Evolutionary conservation across 1,140 invertebrate species (phyloP), one percentile per base, ranked within the genome.

Genomic region (Drosophila paulistorum): DNA sequence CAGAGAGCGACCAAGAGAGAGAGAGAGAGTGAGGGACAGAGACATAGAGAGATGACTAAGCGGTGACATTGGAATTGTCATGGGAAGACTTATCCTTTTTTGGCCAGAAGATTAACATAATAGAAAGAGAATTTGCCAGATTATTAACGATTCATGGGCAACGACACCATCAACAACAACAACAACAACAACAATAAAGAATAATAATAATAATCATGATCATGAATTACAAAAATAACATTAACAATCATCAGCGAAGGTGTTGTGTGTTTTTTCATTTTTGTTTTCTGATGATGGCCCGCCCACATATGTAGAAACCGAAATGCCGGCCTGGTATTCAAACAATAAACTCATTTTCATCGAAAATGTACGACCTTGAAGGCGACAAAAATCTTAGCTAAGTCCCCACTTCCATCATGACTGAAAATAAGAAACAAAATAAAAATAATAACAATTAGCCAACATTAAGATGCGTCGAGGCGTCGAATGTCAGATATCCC

Each of bases 261-360:
- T 85, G 81, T 74, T 83, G 71, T 83, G 71, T 79, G 58, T 23
- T 76, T 30, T 54, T 63, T 23, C 14, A 35, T 58, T 60, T 74
- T 79, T 71, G 54, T 23, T 70, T 58, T 23, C 2, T 23, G 30
- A 71, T 20, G 54, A 65, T 68, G 70, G 63, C 77, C 68, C 84
- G 71, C 80, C 84, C 79, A 83, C 84, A 45, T 14, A 48, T 17
- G 9, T 9, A 20, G 2, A 48, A 17, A 23, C 55, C 30, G 26
- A 30, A 60, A 39, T 66, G 17, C 41, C 63, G 55, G 65, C 64
- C 42, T 17, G 57, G 33, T 9, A 84, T 87, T 79, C 77, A 87
- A 87, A 83, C 83, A 87, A 87, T 80, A 84, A 89, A 87, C 79
- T 82, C 75, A 85, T 85, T 86, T 85, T 89, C 80, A 87, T 83